phyloP scores from a whole-genome alignment of 2,888 invertebrate genomes.

The Xanthia togata region DNA sequence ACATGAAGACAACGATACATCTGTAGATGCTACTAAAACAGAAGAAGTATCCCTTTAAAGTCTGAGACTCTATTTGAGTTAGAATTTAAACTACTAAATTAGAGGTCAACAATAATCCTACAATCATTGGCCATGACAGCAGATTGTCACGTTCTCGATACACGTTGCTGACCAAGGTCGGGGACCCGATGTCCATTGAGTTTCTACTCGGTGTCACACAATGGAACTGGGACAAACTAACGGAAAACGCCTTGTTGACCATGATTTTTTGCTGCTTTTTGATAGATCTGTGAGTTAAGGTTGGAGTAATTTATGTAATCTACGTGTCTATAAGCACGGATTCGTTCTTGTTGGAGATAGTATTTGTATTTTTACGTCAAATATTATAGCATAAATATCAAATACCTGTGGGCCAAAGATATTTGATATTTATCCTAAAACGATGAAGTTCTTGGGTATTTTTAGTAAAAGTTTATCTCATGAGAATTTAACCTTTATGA shows the following conservation, averaged over 20 bases:
- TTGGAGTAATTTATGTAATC: background rate
- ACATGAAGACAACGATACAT: background rate
- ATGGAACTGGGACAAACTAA: constrained; percentile 33
- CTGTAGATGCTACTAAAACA: background rate
- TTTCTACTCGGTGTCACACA: constrained; percentile 40
- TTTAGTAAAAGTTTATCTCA: background rate
- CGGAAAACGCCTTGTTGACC: constrained; percentile 18
- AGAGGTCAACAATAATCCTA: constrained; percentile 15
- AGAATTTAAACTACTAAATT: background rate
- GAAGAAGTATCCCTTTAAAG: background rate
- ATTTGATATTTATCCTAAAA: too few species aligned
- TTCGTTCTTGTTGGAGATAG: background rate
- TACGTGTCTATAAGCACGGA: constrained; percentile 20
- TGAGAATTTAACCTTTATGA: background rate
- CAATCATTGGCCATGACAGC: constrained; percentile 36
- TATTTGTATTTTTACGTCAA: background rate
- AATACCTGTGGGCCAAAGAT: too few species aligned
- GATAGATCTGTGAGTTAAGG: background rate
- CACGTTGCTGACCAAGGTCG: constrained; percentile 21
- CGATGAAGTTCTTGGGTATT: background rate
- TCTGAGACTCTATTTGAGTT: background rate
- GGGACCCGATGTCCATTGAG: constrained; percentile 27
- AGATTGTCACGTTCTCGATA: constrained; percentile 31
- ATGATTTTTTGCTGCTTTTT: constrained; percentile 21
- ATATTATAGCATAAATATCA: background rate